Conservation (phyloP, 1,140 invertebrate species). For the Nasonia vitripennis region DNA sequence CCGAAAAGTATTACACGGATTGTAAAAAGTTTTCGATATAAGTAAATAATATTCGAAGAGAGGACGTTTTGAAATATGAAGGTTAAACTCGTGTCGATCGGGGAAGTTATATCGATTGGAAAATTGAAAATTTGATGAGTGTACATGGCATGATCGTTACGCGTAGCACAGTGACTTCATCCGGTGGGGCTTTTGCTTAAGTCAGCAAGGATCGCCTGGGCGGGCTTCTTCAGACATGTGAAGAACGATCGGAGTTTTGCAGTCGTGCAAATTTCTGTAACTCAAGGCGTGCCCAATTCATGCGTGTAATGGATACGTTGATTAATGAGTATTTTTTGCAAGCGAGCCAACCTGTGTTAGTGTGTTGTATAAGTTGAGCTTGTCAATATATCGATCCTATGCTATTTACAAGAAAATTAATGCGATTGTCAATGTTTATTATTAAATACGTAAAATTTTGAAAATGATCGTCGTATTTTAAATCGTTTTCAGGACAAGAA, state of each 20-base stretch:
- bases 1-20: too few species aligned
- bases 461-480: too few species aligned
- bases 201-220: slow-evolving; percentile 4
- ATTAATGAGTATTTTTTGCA: not conserved
- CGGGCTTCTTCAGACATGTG: slow-evolving; percentile 25
- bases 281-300: not conserved
- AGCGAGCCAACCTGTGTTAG: too few species aligned
- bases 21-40: too few species aligned
- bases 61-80: not conserved
- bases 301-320: not conserved
- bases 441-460: too few species aligned
- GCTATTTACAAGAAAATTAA: too few species aligned
- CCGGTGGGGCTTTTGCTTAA: not conserved
- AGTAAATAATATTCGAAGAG: not conserved
- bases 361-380: too few species aligned
- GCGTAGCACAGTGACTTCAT: not conserved
- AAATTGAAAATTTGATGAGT: slow-evolving; percentile 17
- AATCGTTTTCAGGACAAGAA: too few species aligned
- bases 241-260: slow-evolving; percentile 22
- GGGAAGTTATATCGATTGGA: not conserved
- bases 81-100: not conserved
- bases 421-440: too few species aligned
- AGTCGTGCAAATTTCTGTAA: slow-evolving; percentile 17
- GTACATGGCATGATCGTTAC: not conserved
- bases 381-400: too few species aligned